Evolutionary conservation across 2,888 invertebrate genomes (phyloP).

Genomic region (Beris chalybata): DNA sequence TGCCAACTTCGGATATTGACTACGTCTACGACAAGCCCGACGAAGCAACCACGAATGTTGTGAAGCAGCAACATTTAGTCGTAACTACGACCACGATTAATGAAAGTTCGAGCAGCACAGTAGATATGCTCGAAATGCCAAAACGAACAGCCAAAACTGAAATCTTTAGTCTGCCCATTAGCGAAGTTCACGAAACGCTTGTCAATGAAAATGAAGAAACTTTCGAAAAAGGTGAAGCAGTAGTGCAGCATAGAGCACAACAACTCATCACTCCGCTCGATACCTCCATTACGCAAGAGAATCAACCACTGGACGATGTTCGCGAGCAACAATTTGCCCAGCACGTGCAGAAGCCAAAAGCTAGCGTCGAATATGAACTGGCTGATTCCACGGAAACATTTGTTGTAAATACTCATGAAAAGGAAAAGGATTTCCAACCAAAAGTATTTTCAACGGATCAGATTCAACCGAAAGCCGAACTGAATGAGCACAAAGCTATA

Average conservation of each 20-base stretch:
- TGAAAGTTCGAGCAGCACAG: slow-evolving; percentile 64
- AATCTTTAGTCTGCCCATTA: slow-evolving; percentile 62
- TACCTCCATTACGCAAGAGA: slow-evolving; percentile 64
- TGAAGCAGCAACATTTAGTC: slow-evolving; percentile 64
- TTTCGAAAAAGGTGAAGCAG: slow-evolving; percentile 59
- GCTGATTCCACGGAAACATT: slow-evolving; percentile 65
- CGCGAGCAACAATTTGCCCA: slow-evolving; percentile 36
- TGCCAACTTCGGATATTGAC: slow-evolving; percentile 63
- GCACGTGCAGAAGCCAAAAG: slow-evolving; percentile 55
- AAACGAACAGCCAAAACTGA: slow-evolving; percentile 57
- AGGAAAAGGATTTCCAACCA: slow-evolving; percentile 57
- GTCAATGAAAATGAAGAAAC: slow-evolving; percentile 69
- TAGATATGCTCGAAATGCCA: slow-evolving; percentile 55
- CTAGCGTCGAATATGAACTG: slow-evolving; percentile 60
- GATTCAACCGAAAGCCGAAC: slow-evolving; percentile 41
- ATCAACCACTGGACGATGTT: slow-evolving; percentile 61
- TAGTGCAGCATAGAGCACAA: slow-evolving; percentile 61
- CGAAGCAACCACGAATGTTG: slow-evolving; percentile 63
- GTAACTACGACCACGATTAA: slow-evolving; percentile 62
- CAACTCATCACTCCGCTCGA: slow-evolving; percentile 63
- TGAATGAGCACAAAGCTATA: slow-evolving; percentile 61
- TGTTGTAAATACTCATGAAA: slow-evolving; percentile 66
- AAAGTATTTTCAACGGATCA: slow-evolving; percentile 32
- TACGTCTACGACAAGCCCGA: slow-evolving; percentile 57
- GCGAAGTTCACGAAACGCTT: slow-evolving; percentile 62